These are phyloP conservation scores for Anneissia japonica DNA, from an alignment of 35 echinoderm and acorn worm genomes.

Conservation along the genomic window DNA sequence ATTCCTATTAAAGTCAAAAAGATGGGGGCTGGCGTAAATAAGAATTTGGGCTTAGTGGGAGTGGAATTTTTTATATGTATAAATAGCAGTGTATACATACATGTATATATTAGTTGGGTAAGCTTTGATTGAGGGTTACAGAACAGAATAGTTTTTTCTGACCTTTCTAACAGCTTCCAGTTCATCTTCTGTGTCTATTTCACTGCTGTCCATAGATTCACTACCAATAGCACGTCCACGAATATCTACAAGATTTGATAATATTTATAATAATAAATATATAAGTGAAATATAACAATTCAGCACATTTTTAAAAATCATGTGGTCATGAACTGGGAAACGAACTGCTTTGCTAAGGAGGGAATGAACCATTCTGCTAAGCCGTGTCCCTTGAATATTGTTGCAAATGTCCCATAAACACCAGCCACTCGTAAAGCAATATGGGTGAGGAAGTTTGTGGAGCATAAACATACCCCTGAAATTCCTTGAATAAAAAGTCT, in stretches of 20 bases:
- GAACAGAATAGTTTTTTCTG: too few relatives aligned
- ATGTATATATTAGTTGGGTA: too few relatives aligned
- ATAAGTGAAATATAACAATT: background rate
- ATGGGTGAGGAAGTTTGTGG: too few relatives aligned
- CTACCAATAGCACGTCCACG: slow-evolving; percentile 39
- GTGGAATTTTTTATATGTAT: too few relatives aligned
- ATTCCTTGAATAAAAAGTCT: too few relatives aligned
- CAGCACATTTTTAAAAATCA: background rate
- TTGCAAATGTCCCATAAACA: background rate
- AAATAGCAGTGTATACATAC: too few relatives aligned
- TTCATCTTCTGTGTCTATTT: slow-evolving; percentile 98
- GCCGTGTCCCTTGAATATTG: background rate
- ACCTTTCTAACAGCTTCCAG: slow-evolving; percentile 85
- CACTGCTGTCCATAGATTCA: slow-evolving; percentile 62
- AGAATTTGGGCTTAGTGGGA: background rate
- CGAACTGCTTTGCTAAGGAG: background rate
- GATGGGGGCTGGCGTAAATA: background rate
- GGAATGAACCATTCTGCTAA: background rate
- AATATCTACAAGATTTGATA: slow-evolving; percentile 19
- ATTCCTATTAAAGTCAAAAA: slow-evolving; percentile 18
- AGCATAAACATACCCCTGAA: too few relatives aligned
- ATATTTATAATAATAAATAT: too few relatives aligned
- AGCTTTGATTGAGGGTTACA: too few relatives aligned
- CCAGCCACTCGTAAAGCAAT: background rate
- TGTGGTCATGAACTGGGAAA: background rate